Evolutionary conservation across 2,797 vertebrate genomes (phyloP).

Genomic region (Gouania willdenowi): DNA sequence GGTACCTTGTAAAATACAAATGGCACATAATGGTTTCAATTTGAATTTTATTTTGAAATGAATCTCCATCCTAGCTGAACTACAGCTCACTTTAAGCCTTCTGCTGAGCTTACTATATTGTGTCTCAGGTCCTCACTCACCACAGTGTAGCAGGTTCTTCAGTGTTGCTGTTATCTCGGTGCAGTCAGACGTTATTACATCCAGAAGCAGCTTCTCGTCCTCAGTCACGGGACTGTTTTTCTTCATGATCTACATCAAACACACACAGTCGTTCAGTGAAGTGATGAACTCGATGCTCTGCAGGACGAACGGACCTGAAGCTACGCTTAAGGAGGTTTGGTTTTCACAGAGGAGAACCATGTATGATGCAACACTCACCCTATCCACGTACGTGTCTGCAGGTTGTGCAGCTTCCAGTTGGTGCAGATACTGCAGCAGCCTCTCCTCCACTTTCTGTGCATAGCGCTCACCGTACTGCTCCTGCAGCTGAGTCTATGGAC

Average conservation of each 20-base stretch:
- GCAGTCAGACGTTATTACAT: constrained; percentile 43
- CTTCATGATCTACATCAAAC: constrained; percentile 54
- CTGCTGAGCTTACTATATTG: no score
- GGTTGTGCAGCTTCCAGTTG: constrained; percentile 48
- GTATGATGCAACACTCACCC: constrained; percentile 54
- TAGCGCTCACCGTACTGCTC: constrained; percentile 69
- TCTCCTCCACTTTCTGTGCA: constrained; percentile 68
- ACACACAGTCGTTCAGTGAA: neutral
- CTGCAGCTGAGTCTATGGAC: constrained; percentile 69
- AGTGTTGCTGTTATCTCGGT: constrained; percentile 29
- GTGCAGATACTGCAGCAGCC: constrained; percentile 63
- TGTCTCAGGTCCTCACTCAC: constrained; percentile 34
- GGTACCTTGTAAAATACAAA: no score
- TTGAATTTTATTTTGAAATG: no score
- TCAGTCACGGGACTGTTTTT: constrained; percentile 37
- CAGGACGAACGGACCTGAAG: neutral
- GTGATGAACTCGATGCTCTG: no score
- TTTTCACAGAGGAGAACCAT: no score
- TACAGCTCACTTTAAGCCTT: no score
- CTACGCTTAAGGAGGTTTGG: no score
- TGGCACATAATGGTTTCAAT: no score
- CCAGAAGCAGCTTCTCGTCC: constrained; percentile 59
- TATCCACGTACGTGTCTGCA: constrained; percentile 57
- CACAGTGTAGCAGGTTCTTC: constrained; percentile 62
- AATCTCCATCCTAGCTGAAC: no score